phyloP scores from a whole-genome alignment of 2,888 invertebrate genomes.

The Enchytraeus crypticus region DNA sequence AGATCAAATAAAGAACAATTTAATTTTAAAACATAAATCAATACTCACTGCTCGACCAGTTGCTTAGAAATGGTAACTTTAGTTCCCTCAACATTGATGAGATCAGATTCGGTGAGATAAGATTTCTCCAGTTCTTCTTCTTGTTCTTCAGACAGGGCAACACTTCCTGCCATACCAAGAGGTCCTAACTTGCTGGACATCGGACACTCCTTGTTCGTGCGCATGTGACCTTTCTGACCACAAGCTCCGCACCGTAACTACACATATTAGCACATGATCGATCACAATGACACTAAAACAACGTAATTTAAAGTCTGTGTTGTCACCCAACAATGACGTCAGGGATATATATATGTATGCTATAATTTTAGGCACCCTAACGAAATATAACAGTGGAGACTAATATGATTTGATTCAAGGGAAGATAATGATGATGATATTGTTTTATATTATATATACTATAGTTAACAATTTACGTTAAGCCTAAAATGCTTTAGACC shows the following conservation, averaged over 20 bases:
- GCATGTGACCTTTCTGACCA: constrained; percentile 67
- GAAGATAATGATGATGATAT: no score
- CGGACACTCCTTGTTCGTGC: constrained; percentile 96
- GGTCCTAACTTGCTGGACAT: constrained; percentile 59
- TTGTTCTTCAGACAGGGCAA: constrained; percentile 61
- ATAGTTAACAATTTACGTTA: no score
- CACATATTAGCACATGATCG: no score
- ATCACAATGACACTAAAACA: no score
- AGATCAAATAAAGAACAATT: neutral
- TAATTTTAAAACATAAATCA: constrained; percentile 15
- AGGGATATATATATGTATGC: no score
- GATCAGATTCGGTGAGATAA: constrained; percentile 39
- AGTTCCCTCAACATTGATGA: constrained; percentile 78
- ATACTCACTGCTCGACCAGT: constrained; percentile 64
- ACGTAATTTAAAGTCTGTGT: no score
- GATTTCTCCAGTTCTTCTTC: constrained; percentile 67
- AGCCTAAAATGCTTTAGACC: no score
- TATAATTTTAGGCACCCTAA: no score
- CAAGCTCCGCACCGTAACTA: constrained; percentile 93
- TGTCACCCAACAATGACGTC: no score
- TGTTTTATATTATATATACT: no score
- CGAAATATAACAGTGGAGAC: no score
- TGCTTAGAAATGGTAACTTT: constrained; percentile 83
- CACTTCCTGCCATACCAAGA: constrained; percentile 23
- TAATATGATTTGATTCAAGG: no score